Base-by-base conservation (phyloP, 1,140 invertebrate species). In the Grapholita molesta region DNA sequence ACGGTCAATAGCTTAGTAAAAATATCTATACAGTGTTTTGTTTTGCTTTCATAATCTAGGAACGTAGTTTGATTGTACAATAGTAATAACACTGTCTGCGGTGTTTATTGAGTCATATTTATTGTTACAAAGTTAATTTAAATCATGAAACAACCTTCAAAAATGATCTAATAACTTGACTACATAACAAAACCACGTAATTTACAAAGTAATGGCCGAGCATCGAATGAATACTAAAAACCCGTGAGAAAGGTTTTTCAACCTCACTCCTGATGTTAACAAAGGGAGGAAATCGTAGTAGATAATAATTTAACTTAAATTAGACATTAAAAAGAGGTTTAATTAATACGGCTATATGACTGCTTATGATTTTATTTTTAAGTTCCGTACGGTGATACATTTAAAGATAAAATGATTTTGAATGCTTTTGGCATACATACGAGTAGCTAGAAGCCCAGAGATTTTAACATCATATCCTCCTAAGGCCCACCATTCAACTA, bases 151-250 rank as follows among this genome's bases (percentile, higher is more conserved):
- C 15, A 48, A 48, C 42, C 42, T 1, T 21, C 42, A n/a, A 48
- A 48, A 48, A 48, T 15, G n/a, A 12, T 15, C 9, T n/a, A n/a
- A 38, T 1, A 38, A 38, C 35, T n/a, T n/a, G 11, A n/a, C 7
- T 12, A 35, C 9, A 48, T 48, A 48, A 48, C 42, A 48, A 61
- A 61, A 61, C 55, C 25, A 61, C 55, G 30, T 61, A 61, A 61
- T 30, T 61, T 61, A 61, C 24, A 61, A 12, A 61, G 28, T 61
- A 30, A 30, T 57, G 53, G 11, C 53, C 53, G 55, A 25, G 25
- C 25, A 61, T 61, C 24, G 53, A 57, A 57, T 61, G 55, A 61
- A 28, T 28, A 32, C 25, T 61, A 61, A 61, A 61, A 32, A 61
- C 55, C n/a, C 25, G 55, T 61, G 55, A 61, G 55, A 61, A 61